A percentile compares a stretch with the other conserved stretches of the same genome.
phyloP scores from a whole-genome alignment of 2,797 vertebrate genomes.

The Enteromius unitaeniatus region DNA sequence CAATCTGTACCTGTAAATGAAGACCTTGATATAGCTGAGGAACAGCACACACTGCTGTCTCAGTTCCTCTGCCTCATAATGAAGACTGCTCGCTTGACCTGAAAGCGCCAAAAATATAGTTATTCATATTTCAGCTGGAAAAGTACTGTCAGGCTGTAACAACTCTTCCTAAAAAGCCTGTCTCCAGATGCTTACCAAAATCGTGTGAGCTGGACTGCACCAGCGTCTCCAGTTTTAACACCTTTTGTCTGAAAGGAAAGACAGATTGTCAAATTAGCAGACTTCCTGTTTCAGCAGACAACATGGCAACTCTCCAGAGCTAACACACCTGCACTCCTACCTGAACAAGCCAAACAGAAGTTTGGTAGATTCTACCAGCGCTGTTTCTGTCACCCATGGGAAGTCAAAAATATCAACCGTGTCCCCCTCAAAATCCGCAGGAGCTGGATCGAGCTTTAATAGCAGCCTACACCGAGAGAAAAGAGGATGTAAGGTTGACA shows the following conservation, averaged over 20 bases:
- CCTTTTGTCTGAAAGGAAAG: conserved; percentile 83
- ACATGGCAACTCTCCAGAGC: conserved; percentile 47
- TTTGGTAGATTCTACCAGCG: conserved; percentile 88
- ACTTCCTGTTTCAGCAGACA: conserved; percentile 45
- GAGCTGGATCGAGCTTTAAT: conserved; percentile 90
- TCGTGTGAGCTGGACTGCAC: conserved; percentile 84
- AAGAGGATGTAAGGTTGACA: neutral
- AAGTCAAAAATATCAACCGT: conserved; percentile 92
- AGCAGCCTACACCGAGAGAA: conserved; percentile 75
- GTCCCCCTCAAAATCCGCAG: conserved; percentile 87
- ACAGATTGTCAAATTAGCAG: conserved; percentile 56
- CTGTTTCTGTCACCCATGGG: conserved; percentile 92
- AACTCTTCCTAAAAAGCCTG: neutral
- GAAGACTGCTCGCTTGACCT: conserved; percentile 88
- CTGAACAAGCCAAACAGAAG: conserved; percentile 92
- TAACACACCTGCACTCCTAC: conserved; percentile 70
- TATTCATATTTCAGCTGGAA: neutral
- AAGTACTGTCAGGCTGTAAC: neutral
- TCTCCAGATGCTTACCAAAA: conserved; percentile 85
- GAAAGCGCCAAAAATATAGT: conserved; percentile 57
- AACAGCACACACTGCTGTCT: conserved; percentile 88
- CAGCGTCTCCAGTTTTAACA: conserved; percentile 86
- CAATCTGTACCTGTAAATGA: conserved; percentile 86
- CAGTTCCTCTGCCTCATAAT: conserved; percentile 87
- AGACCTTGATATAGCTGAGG: conserved; percentile 94